These are phyloP conservation scores for Chrysina gloriosa DNA, from an alignment of 2,888 invertebrate species.

Conservation along the genomic window DNA sequence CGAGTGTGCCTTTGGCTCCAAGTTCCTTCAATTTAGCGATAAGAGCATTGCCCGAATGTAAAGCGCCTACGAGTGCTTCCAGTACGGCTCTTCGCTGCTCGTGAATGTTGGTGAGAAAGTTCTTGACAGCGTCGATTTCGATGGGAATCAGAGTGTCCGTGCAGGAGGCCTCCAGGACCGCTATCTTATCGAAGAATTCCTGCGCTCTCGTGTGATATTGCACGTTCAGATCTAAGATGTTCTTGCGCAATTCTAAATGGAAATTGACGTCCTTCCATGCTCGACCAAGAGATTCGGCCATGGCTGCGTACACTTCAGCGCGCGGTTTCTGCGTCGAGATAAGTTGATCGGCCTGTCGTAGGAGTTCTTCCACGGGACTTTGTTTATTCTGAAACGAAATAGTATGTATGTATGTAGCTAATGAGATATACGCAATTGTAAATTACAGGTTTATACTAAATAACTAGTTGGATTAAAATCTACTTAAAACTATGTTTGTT, in stretches of 20 bases:
- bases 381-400: constrained; percentile 77
- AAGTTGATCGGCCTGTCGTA: constrained; percentile 86
- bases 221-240: constrained; percentile 81
- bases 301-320: constrained; percentile 86
- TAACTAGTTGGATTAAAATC: too few species aligned
- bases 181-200: constrained; percentile 77
- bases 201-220: constrained; percentile 80
- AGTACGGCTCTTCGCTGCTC: constrained; percentile 78
- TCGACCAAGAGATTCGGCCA: constrained; percentile 82
- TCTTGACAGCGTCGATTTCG: constrained; percentile 78
- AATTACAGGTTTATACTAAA: too few species aligned
- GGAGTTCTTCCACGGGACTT: constrained; percentile 87
- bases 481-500: too few species aligned
- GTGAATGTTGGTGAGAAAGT: constrained; percentile 76
- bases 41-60: constrained; percentile 82
- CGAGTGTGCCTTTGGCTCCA: constrained; percentile 78
- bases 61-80: constrained; percentile 81
- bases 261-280: constrained; percentile 87
- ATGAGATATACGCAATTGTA: too few species aligned
- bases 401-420: too few species aligned
- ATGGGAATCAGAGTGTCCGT: constrained; percentile 75
- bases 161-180: constrained; percentile 76
- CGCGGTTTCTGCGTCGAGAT: constrained; percentile 81
- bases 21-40: constrained; percentile 80
- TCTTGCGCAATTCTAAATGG: constrained; percentile 80